These are phyloP conservation scores for Dynastes grantii DNA, from an alignment of 2,888 invertebrate species.

Conservation along the genomic window DNA sequence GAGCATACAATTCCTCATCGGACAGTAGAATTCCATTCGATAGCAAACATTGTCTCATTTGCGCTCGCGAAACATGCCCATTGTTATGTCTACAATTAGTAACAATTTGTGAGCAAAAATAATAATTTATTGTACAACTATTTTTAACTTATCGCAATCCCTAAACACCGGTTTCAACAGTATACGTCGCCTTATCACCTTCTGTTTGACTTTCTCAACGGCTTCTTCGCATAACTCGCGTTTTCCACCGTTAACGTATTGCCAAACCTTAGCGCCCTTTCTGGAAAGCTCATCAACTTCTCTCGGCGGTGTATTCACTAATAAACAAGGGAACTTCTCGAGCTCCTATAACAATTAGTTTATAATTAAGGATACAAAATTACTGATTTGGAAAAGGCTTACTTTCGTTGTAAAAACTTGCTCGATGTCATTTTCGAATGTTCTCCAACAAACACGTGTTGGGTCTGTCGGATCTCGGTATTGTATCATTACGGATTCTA, in stretches of 20 bases:
- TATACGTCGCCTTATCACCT: conserved; percentile 76
- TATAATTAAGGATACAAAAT: not conserved
- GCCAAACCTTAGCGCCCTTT: conserved; percentile 73
- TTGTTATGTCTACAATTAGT: conserved; percentile 74
- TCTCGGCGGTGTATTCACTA: conserved; percentile 74
- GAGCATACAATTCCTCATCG: conserved; percentile 78
- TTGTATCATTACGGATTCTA: conserved; percentile 76
- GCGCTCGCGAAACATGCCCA: conserved; percentile 81
- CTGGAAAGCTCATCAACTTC: conserved; percentile 71
- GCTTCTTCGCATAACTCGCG: conserved; percentile 77
- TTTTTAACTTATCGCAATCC: conserved; percentile 79
- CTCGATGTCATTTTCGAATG: conserved; percentile 85
- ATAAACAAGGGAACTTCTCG: conserved; percentile 79
- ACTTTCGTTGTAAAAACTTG: conserved; percentile 72
- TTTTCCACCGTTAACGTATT: conserved; percentile 62
- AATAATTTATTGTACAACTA: not conserved
- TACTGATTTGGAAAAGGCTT: not conserved
- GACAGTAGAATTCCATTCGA: conserved; percentile 79
- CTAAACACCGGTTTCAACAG: conserved; percentile 80
- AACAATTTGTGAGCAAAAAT: conserved; percentile 19
- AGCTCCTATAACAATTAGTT: conserved; percentile 65
- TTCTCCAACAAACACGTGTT: conserved; percentile 81
- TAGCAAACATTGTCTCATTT: conserved; percentile 81
- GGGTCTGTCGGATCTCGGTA: conserved; percentile 83
- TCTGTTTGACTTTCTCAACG: conserved; percentile 76